These are phyloP conservation scores for Glaucopsyche alexis DNA, from an alignment of 2,888 invertebrate species.

Conservation along the genomic window DNA sequence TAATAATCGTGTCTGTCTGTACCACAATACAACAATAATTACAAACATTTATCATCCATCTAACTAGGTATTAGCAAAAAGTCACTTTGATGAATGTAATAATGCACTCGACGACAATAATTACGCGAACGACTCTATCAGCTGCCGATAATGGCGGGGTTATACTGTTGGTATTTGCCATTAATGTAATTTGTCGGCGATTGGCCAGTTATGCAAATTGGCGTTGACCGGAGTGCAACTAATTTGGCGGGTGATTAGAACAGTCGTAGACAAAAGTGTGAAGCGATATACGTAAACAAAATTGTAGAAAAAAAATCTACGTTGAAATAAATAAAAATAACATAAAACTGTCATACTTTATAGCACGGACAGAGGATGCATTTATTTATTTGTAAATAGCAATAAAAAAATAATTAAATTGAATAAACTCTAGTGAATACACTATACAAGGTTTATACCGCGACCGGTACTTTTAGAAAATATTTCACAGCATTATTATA, in stretches of 20 bases:
- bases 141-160: neutral
- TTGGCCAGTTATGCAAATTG: conserved; percentile 19
- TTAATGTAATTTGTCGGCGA: conserved; percentile 7
- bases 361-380: too few relatives aligned
- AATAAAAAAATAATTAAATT: too few relatives aligned
- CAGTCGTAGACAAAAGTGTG: neutral
- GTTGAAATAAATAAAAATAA: too few relatives aligned
- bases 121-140: neutral
- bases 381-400: too few relatives aligned
- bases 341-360: too few relatives aligned
- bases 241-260: neutral
- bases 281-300: neutral
- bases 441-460: too few relatives aligned
- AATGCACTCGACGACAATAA: neutral
- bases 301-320: too few relatives aligned
- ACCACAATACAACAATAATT: neutral
- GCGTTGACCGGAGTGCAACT: neutral
- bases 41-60: neutral
- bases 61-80: neutral
- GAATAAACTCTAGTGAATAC: too few relatives aligned
- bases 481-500: too few relatives aligned
- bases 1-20: too few relatives aligned
- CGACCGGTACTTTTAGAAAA: too few relatives aligned
- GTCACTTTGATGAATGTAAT: neutral
- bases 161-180: neutral